These are phyloP conservation scores for Phyllopteryx taeniolatus DNA, from an alignment of 2,113 vertebrate genomes.

Conservation along the genomic window DNA sequence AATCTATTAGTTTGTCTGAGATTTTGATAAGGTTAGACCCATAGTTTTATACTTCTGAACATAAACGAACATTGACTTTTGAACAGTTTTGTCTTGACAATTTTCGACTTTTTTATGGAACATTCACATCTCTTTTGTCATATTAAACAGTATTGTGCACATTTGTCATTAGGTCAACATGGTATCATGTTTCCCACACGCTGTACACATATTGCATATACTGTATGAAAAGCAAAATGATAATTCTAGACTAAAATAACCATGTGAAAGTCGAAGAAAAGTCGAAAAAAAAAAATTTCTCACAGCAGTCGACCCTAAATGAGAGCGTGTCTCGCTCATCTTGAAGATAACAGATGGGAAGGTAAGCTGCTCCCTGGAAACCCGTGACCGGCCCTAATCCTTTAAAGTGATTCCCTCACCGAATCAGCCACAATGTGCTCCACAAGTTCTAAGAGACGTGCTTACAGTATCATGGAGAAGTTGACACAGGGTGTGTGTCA, in stretches of 20 bases:
- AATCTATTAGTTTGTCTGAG: no score
- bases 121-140: no score
- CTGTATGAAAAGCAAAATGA: no score
- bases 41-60: no score
- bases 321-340: background rate
- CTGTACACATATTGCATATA: no score
- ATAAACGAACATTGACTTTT: no score
- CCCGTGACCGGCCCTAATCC: conserved; percentile 53
- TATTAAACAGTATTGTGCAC: no score
- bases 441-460: background rate
- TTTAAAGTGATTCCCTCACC: conserved; percentile 45
- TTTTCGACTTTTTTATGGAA: no score
- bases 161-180: no score
- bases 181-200: no score
- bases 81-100: no score
- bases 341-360: conserved; percentile 49
- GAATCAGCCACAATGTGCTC: background rate
- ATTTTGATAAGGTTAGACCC: no score
- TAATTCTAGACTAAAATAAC: background rate
- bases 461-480: background rate
- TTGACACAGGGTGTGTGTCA: background rate
- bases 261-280: background rate
- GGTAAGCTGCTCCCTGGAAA: conserved; percentile 41
- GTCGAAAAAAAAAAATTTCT: background rate
- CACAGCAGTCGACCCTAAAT: background rate